phyloP scores from a whole-genome alignment of 2,797 vertebrate genomes.

The Cirrhinus molitorella region DNA sequence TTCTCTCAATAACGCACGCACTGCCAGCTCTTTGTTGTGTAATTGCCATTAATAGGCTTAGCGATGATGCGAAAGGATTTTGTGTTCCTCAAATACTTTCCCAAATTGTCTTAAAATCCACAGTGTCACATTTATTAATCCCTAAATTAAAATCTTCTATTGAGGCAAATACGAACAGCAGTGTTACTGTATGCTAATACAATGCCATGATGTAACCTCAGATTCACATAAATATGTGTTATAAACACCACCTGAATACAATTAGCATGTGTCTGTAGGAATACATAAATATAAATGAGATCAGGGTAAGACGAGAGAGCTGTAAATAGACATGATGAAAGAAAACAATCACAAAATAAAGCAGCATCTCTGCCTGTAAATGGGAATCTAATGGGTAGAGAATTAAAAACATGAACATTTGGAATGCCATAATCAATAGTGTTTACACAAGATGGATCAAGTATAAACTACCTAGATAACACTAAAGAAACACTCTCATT shows the following conservation, averaged over 20 bases:
- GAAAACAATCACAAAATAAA: slow-evolving; percentile 25
- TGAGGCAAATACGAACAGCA: slow-evolving; percentile 19
- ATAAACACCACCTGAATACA: slow-evolving; percentile 28
- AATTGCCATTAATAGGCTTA: slow-evolving; percentile 54
- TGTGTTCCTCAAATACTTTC: slow-evolving; percentile 37
- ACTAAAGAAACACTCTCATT: not conserved
- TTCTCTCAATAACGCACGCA: slow-evolving; percentile 47
- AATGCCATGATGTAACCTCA: slow-evolving; percentile 12
- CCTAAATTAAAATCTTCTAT: slow-evolving; percentile 13
- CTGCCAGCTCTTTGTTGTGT: slow-evolving; percentile 46
- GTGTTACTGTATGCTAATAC: slow-evolving; percentile 13
- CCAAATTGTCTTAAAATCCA: slow-evolving; percentile 52
- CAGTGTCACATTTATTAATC: slow-evolving; percentile 39
- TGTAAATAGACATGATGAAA: slow-evolving; percentile 23
- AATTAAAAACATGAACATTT: slow-evolving; percentile 1
- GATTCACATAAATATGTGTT: slow-evolving; percentile 9
- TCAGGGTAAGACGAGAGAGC: slow-evolving; percentile 3
- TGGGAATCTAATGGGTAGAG: not conserved
- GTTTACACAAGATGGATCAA: slow-evolving; percentile 4
- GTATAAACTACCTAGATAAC: not conserved
- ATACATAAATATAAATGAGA: slow-evolving; percentile 40
- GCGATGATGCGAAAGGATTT: slow-evolving; percentile 42
- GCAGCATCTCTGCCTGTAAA: slow-evolving; percentile 3
- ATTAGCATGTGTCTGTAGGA: slow-evolving; percentile 20
- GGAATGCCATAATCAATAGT: not conserved